These are phyloP conservation scores for Nesogale talazaci DNA, from an alignment of 2,113 vertebrate species.

Conservation along the genomic window DNA sequence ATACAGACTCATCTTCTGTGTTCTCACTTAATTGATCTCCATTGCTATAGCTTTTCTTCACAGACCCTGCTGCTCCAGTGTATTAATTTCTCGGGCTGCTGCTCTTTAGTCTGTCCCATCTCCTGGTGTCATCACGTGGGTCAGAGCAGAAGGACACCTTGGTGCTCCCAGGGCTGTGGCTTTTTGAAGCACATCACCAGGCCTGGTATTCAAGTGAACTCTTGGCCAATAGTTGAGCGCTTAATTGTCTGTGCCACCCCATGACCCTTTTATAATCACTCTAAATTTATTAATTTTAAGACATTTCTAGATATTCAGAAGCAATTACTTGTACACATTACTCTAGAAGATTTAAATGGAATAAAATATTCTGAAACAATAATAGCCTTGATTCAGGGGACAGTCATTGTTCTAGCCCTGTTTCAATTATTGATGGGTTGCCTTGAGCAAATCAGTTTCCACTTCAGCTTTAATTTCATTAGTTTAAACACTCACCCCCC, in stretches of 20 bases:
- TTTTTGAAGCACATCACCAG: background rate
- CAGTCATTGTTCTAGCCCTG: background rate
- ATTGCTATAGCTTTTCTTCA: background rate
- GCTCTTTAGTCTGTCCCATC: background rate
- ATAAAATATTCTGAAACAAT: background rate
- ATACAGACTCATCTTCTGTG: slow-evolving; percentile 12
- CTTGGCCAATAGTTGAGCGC: background rate
- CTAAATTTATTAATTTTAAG: background rate
- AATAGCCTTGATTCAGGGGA: background rate
- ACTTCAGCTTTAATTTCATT: background rate
- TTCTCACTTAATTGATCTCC: background rate
- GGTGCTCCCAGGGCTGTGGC: background rate
- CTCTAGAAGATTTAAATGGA: slow-evolving; percentile 19
- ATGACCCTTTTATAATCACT: background rate
- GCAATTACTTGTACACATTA: background rate
- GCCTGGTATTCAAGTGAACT: background rate
- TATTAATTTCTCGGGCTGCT: background rate
- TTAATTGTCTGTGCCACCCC: background rate
- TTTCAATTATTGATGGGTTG: slow-evolving; percentile 34
- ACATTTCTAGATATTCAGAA: slow-evolving; percentile 33
- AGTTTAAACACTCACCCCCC: slow-evolving; percentile 17
- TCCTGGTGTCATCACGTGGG: background rate
- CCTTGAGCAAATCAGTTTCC: background rate
- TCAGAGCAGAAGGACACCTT: background rate
- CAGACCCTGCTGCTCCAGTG: background rate